Conservation (phyloP, 2,888 invertebrate genomes). For the Meiosimyza platycephala region DNA sequence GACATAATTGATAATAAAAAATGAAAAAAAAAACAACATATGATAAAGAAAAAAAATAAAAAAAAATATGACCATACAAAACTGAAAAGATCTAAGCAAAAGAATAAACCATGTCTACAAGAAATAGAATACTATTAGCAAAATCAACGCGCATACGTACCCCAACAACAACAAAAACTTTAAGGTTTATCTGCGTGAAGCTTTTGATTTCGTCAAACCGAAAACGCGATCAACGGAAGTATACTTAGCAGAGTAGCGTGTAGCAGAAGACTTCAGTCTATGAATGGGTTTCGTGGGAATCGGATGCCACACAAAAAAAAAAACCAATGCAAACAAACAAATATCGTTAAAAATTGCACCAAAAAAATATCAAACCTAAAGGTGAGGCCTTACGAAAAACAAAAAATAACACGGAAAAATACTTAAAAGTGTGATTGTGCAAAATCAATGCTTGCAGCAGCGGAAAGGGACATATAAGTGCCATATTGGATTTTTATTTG, state of each 20-base stretch:
- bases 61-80: too few relatives aligned
- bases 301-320: constrained; percentile 55
- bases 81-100: too few relatives aligned
- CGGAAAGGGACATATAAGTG: not conserved
- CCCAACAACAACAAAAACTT: too few relatives aligned
- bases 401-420: not conserved
- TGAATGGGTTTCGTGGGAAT: constrained; percentile 65
- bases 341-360: not conserved
- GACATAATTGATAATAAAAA: too few relatives aligned
- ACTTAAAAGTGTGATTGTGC: too few relatives aligned
- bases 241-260: constrained; percentile 64
- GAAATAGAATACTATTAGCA: too few relatives aligned
- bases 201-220: not conserved
- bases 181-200: too few relatives aligned
- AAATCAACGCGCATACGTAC: too few relatives aligned
- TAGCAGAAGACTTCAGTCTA: constrained; percentile 64
- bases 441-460: too few relatives aligned
- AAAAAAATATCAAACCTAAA: not conserved
- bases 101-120: too few relatives aligned
- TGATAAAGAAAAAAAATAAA: too few relatives aligned
- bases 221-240: constrained; percentile 44
- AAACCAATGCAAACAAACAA: constrained; percentile 13
- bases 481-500: not conserved
- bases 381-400: not conserved
- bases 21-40: too few relatives aligned